Conservation (phyloP, 1,140 invertebrate genomes). For the Diachasmimorpha longicaudata region DNA sequence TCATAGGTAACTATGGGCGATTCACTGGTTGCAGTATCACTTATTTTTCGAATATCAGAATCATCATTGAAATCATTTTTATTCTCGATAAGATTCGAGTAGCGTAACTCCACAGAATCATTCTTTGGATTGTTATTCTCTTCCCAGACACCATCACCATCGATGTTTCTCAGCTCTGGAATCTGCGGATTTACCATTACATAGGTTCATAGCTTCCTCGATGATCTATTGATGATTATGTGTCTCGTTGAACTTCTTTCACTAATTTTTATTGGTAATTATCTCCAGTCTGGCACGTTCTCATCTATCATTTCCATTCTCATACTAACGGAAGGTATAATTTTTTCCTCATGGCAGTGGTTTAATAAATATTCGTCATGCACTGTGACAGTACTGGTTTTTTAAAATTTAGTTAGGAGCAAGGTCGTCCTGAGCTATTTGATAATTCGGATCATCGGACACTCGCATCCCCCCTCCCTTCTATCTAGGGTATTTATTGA, state of each 20-base stretch:
- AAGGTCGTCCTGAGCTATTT: neutral
- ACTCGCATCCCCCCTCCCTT: neutral
- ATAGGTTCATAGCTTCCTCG: conserved; percentile 22
- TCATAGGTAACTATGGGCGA: neutral
- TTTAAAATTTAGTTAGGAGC: neutral
- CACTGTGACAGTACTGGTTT: neutral
- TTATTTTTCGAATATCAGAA: neutral
- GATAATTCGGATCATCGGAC: neutral
- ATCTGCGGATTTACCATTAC: conserved; percentile 28
- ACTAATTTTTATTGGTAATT: neutral
- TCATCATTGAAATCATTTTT: neutral
- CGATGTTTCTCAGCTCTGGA: conserved; percentile 2
- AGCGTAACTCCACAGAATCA: neutral
- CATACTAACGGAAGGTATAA: neutral
- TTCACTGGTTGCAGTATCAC: neutral
- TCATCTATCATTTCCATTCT: neutral
- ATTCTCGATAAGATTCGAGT: neutral
- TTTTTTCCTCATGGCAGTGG: neutral
- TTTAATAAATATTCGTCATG: neutral
- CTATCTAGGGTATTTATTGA: neutral
- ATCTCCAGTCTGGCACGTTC: neutral
- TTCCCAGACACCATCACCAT: neutral
- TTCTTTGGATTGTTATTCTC: neutral
- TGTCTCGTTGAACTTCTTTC: neutral
- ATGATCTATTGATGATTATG: neutral